Evolutionary conservation across 2,797 vertebrate species (phyloP).

Genomic region (Spinus pinus): DNA sequence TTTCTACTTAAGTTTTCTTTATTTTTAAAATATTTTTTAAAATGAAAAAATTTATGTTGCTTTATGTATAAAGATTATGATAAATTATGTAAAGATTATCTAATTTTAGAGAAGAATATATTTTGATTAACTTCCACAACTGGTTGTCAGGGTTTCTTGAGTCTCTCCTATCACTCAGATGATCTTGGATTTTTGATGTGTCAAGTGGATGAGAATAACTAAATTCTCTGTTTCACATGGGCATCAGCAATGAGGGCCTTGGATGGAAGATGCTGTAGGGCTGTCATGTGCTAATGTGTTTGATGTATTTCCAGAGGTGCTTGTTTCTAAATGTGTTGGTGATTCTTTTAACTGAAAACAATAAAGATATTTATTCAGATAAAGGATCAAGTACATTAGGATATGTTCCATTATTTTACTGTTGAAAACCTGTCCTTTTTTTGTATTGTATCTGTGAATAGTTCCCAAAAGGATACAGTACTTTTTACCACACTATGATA

Average conservation of each 20-base stretch:
- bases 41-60: not conserved
- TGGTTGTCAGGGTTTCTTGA: not conserved
- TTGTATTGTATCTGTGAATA: not conserved
- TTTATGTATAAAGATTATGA: not conserved
- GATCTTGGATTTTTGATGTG: not conserved
- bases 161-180: not conserved
- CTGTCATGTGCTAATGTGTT: rapidly evolving
- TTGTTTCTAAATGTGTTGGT: not conserved
- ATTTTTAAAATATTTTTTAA: not conserved
- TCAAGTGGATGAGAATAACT: not conserved
- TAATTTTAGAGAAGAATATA: not conserved
- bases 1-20: not conserved
- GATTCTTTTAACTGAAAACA: not conserved
- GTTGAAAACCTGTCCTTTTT: not conserved
- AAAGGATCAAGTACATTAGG: not conserved
- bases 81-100: not conserved
- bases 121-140: not conserved
- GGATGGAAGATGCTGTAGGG: not conserved
- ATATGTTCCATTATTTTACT: not conserved
- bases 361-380: not conserved
- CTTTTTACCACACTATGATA: not conserved
- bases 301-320: not conserved
- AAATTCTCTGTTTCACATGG: not conserved
- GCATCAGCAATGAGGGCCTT: not conserved
- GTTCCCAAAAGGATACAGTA: not conserved